Evolutionary conservation across 2,113 vertebrate species (phyloP).

Genomic region (Lathamus discolor): DNA sequence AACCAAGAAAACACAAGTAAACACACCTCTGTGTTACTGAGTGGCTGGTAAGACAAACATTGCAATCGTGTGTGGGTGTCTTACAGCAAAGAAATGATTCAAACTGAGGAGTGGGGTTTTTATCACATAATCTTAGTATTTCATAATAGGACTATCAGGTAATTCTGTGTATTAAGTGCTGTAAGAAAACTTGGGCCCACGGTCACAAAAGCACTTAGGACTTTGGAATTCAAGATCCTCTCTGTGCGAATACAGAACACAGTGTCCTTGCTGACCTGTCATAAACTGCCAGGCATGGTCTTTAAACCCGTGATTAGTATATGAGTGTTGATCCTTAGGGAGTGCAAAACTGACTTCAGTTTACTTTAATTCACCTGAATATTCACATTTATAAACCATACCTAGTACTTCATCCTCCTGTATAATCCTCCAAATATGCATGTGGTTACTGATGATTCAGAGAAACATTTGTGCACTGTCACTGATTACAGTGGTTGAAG

Average conservation of each 20-base stretch:
- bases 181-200: neutral
- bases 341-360: neutral
- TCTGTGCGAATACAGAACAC: fast-evolving
- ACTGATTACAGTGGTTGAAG: neutral
- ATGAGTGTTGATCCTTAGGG: neutral
- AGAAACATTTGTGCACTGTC: neutral
- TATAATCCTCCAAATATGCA: neutral
- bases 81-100: neutral
- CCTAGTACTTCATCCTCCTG: neutral
- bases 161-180: neutral
- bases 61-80: neutral
- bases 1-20: neutral
- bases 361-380: neutral
- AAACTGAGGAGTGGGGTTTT: neutral
- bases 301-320: neutral
- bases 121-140: neutral
- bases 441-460: neutral
- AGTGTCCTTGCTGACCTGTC: neutral
- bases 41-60: neutral
- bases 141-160: neutral
- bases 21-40: neutral
- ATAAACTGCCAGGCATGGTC: neutral
- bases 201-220: neutral
- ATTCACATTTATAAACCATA: neutral
- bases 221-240: neutral